Conservation (phyloP, 2,888 invertebrate genomes). For the Doris montereyensis region DNA sequence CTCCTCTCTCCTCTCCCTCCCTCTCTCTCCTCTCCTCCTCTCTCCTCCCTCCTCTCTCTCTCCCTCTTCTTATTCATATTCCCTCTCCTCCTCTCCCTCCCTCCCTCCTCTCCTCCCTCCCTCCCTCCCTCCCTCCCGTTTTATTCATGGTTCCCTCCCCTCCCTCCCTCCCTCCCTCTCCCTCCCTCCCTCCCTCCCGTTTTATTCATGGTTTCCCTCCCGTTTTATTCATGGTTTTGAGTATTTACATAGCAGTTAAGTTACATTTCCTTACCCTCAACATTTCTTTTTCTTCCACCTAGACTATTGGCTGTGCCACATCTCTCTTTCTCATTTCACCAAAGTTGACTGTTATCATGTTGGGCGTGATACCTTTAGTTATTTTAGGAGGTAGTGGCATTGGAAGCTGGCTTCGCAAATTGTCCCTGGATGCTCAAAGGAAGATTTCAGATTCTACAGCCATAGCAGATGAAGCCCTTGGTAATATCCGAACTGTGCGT, state of each 20-base stretch:
- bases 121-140: too few relatives aligned
- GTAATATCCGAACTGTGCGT: constrained; percentile 93
- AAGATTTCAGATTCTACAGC: constrained; percentile 90
- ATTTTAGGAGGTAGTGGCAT: constrained; percentile 88
- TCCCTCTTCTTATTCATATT: too few relatives aligned
- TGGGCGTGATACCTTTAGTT: constrained; percentile 88
- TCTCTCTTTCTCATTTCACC: constrained; percentile 91
- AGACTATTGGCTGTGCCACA: constrained; percentile 69
- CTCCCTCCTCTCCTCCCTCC: too few relatives aligned
- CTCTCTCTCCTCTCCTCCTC: too few relatives aligned
- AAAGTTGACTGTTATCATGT: constrained; percentile 87
- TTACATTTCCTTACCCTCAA: background rate
- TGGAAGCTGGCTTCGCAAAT: constrained; percentile 83
- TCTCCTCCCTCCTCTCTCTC: too few relatives aligned
- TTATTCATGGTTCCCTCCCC: background rate
- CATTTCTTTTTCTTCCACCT: constrained; percentile 34
- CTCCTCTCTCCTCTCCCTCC: too few relatives aligned
- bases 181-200: background rate
- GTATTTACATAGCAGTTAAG: background rate
- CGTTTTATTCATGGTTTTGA: background rate
- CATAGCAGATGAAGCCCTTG: constrained; percentile 93
- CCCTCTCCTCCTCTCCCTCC: too few relatives aligned
- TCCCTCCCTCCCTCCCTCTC: background rate
- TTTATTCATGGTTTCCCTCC: too few relatives aligned
- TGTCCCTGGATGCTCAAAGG: constrained; percentile 86